Evolutionary conservation across 2,888 invertebrate genomes (phyloP), one percentile per base, ranked within the genome.

Genomic region (Leptinotarsa tumamoca): DNA sequence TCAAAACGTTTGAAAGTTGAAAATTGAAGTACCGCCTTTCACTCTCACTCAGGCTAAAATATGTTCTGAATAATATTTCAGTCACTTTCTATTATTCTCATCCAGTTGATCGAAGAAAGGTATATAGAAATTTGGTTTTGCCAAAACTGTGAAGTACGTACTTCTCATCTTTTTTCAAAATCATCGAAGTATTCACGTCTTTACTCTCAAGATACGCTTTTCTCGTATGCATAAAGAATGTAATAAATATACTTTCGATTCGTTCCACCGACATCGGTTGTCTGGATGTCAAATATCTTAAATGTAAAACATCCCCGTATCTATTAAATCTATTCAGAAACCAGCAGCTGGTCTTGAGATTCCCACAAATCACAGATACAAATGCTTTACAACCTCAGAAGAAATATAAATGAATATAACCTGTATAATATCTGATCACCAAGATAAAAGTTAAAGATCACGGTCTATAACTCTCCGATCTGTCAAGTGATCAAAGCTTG

Each of bases 401-500:
- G 75, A 76, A 78, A 75, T 76, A 78, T 78, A 80, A 80, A 80
- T 78, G 77, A 77, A 73, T 77, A 71, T 75, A 72, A 72, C 74
- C 71, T 72, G 77, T 77, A 80, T 80, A 78, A 80, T 80, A 78
- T 75, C 77, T 75, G 78, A 74, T 79, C 78, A 76, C 76, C 76
- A 75, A 76, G 76, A 73, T 76, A 78, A 79, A 77, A 79, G 79
- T 79, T 79, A 76, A 80, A 77, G 79, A 80, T 80, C 79, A 76
- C 73, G 74, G 78, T 75, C 76, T 71, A 80, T 80, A 80, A 79
- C 77, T 80, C 78, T 78, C 77, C 51, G 77, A 77, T 61, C 56
- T 76, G 79, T 81, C 81, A 79, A 68, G 75, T 68, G 78, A 79
- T 81, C 78, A 81, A 78, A 79, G 80, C 76, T 77, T 78, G 74